Base-by-base conservation (phyloP, 2,113 vertebrate species). In the Hiodon alosoides region DNA sequence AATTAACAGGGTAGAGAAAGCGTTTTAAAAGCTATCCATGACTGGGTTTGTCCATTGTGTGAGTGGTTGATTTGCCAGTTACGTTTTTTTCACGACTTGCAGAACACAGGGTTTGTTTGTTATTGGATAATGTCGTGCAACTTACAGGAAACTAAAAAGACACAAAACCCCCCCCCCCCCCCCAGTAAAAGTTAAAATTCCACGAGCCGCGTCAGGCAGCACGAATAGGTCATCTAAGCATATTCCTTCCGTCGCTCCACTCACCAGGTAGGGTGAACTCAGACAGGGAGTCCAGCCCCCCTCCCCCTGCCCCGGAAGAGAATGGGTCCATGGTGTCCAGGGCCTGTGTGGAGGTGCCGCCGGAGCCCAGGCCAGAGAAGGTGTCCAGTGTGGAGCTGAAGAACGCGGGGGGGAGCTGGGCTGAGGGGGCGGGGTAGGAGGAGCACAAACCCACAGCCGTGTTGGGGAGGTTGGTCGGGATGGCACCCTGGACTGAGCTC, bases 381-480 rank as follows among this genome's bases (percentile, higher is more conserved):
- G 91, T 70, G 57, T 97, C 95, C 88, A 96, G 81, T 7, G 86
- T 76, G 51, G 90, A 84, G 81, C 79, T 84, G 77, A 92, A 93
- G 80, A 93, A 92, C 50, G 93, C 91, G 78, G 80, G 87, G 79
- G 89, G 90, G 81, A 89, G 94, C 90, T 61, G 94, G 83, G 87
- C 86, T 67, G 90, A 90, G 0, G 96, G 90, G 0, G 94, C 87
- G 82, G 9, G 93, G 91, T 85, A 98, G 76, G 90, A 92, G 67
- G 91, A 90, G 83, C 77, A 92, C 84, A 93, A 82, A 16, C 84
- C 91, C 48, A 91, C 89, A 0, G 96, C 88, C 16, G 96, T 95
- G n/a, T 94, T 95, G 71, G 95, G 94, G 68, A 96, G 86, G 80
- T 90, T 94, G 73, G 94, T 90, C 17, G 96, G 94, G 85, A 98